Base-by-base conservation (phyloP, 2,113 vertebrate species). In the Channa maculata region DNA sequence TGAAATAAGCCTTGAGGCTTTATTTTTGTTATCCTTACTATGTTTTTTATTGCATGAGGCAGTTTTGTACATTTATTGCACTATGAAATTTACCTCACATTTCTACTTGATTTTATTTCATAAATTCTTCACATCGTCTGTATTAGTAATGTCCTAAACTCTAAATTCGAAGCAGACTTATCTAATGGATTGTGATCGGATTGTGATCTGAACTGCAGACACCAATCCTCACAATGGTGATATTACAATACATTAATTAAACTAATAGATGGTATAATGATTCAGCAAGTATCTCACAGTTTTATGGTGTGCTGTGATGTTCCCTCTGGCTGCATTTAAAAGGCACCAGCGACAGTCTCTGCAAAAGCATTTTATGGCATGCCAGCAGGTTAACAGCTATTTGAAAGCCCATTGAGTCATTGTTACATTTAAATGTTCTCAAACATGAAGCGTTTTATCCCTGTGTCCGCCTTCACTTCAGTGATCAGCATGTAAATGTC, bases 301-400 rank as follows among this genome's bases (percentile, higher is more conserved):
- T 86, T 81, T 87, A 90, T 68, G 44, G 65, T 24, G 34, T 63
- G 55, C 73, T 53, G 72, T 70, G 72, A 83, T 74, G 65, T 77
- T 84, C 62, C 62, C 49, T 44, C 5, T 39, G 75, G 48, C 49
- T 71, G 71, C 76, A 36, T 86, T 82, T 82, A 71, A 81, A 71
- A 88, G 59, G 38, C 80, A 72, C 52, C 8, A 15, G 55, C 68
- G 66, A 61, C 50, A 60, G 71, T 71, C 64, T 75, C 67, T 58
- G 75, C 63, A 75, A 65, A 66, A 73, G 60, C 61, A 36, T 77
- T 85, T 86, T 79, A 84, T 79, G 52, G 57, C 43, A 55, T 76
- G 77, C 60, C 85, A 75, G 85, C 71, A 85, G 86, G 85, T 89
- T 92, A 90, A 88, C 80, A 65, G 79, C 82, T 67, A 66, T 86